phyloP scores from a whole-genome alignment of 2,797 vertebrate genomes.

The Pseudochromis fuscus region DNA sequence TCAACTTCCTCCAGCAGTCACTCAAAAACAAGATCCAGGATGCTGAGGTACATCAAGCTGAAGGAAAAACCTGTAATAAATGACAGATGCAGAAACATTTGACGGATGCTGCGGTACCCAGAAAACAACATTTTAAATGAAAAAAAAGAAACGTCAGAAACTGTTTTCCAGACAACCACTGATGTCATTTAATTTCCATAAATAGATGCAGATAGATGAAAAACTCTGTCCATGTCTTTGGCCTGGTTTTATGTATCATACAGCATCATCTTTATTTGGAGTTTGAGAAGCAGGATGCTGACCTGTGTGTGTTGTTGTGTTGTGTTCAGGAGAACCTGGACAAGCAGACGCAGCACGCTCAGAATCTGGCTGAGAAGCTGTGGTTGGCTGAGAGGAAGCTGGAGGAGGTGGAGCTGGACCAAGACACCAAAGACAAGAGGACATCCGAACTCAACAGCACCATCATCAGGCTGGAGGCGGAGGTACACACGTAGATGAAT shows the following conservation, averaged over 20 bases:
- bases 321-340: constrained; percentile 82
- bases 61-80: background rate
- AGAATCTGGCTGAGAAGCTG: constrained; percentile 82
- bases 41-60: constrained; percentile 75
- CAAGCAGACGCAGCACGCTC: constrained; percentile 78
- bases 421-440: constrained; percentile 77
- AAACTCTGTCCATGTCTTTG: no score
- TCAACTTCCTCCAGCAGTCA: constrained; percentile 85
- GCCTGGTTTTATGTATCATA: no score
- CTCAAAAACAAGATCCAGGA: constrained; percentile 86
- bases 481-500: constrained; percentile 68
- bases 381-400: constrained; percentile 82
- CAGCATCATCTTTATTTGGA: background rate
- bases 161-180: background rate
- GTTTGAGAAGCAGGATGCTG: background rate
- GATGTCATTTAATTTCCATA: background rate
- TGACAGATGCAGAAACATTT: no score
- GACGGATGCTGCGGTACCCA: no score
- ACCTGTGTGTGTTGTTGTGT: constrained; percentile 16
- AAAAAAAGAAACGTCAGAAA: no score
- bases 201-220: no score
- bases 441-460: constrained; percentile 69
- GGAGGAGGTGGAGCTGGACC: constrained; percentile 79
- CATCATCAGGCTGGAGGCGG: constrained; percentile 77
- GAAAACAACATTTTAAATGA: no score